Evolutionary conservation across 2,797 vertebrate species (phyloP).

Genomic region (Pantherophis vulpinus): DNA sequence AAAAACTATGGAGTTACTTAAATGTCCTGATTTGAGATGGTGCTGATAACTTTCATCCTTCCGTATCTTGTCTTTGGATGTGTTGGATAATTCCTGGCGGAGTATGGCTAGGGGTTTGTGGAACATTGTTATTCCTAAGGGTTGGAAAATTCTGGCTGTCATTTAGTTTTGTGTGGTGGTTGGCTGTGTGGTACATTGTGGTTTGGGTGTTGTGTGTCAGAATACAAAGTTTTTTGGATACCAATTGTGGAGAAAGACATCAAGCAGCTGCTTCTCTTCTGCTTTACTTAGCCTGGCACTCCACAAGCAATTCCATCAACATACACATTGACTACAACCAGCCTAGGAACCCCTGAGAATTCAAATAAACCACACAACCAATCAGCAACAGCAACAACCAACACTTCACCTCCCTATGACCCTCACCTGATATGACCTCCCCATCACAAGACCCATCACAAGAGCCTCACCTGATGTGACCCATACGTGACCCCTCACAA

Average conservation of each 20-base stretch:
- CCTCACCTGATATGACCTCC: too few species aligned
- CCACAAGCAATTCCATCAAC: background rate
- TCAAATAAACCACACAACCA: too few species aligned
- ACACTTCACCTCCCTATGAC: too few species aligned
- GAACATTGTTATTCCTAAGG: background rate
- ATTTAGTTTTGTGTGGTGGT: background rate
- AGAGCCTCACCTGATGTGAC: too few species aligned
- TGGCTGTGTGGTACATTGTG: background rate
- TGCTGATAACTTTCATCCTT: conserved; percentile 32
- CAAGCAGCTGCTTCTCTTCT: background rate
- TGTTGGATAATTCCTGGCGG: background rate
- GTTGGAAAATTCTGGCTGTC: background rate
- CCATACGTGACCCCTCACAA: too few species aligned
- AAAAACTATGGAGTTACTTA: conserved; percentile 59
- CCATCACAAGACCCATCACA: too few species aligned
- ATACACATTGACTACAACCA: background rate
- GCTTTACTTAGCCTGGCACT: background rate
- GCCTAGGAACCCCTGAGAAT: background rate
- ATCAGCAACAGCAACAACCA: too few species aligned
- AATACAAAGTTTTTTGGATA: background rate
- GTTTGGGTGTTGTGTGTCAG: background rate
- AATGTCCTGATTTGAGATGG: conserved; percentile 63
- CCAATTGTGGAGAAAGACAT: background rate
- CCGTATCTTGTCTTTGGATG: background rate
- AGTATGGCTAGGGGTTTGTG: background rate